A percentile compares a stretch with the other conserved stretches of the same genome.
These are phyloP conservation scores for Drosophila pseudotakahashii DNA, from an alignment of 2,888 invertebrate species.

Conservation along the genomic window DNA sequence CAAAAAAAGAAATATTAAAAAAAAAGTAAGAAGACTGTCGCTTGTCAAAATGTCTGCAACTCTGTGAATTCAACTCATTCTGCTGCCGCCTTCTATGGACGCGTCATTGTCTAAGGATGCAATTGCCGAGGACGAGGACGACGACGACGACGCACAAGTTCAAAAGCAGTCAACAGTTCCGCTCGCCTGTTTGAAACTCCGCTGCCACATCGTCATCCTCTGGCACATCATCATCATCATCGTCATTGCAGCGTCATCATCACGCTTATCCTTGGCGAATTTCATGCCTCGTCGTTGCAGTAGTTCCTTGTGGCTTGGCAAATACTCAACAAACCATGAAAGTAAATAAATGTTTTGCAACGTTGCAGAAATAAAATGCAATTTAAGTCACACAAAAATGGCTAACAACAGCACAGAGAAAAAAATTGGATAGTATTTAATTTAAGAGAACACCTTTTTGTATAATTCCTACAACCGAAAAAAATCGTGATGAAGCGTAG, in stretches of 20 bases:
- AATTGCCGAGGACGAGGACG: constrained; percentile 41
- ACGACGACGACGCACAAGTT: constrained; percentile 51
- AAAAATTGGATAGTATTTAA: no score
- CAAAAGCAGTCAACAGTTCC: constrained; percentile 69
- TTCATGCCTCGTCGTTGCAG: constrained; percentile 51
- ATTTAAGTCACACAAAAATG: constrained; percentile 76
- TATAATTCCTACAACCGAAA: no score
- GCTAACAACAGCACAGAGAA: constrained; percentile 55
- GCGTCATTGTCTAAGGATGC: constrained; percentile 57
- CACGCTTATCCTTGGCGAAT: constrained; percentile 50
- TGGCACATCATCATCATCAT: constrained; percentile 27
- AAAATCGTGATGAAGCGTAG: no score
- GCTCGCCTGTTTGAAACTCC: constrained; percentile 44
- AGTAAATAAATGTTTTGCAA: constrained; percentile 81
- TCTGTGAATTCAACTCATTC: constrained; percentile 10
- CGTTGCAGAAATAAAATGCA: constrained; percentile 80
- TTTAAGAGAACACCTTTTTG: no score
- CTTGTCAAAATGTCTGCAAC: constrained; percentile 57
- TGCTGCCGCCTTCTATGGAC: constrained; percentile 20
- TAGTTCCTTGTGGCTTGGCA: constrained; percentile 76
- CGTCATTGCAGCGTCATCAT: constrained; percentile 31
- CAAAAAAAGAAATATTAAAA: constrained; percentile 21
- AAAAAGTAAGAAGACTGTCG: constrained; percentile 39
- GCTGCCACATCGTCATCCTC: constrained; percentile 12
- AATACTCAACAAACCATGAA: constrained; percentile 81